phyloP scores from a whole-genome alignment of 2,888 invertebrate genomes.

The Ennomos erosarius region DNA sequence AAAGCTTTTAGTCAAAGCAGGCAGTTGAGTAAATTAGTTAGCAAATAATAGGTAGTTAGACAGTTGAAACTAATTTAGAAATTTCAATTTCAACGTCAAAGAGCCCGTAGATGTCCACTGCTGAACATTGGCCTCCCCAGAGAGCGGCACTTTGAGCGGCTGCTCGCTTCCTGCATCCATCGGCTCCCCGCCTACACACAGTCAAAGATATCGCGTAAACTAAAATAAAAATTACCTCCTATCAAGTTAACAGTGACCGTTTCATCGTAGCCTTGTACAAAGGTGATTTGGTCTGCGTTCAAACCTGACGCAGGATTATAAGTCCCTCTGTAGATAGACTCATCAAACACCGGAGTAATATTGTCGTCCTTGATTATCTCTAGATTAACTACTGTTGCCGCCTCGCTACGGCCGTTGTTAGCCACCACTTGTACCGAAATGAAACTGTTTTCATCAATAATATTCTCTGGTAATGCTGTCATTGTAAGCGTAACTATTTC shows the following conservation, averaged over 20 bases:
- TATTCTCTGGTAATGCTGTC: conserved; percentile 46
- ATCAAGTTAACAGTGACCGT: conserved; percentile 52
- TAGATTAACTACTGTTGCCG: conserved; percentile 57
- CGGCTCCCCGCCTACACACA: too few relatives aligned
- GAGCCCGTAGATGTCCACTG: too few relatives aligned
- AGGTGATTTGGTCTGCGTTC: conserved; percentile 51
- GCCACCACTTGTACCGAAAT: conserved; percentile 60
- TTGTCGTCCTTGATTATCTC: conserved; percentile 67
- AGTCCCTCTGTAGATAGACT: conserved; percentile 56
- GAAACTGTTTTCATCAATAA: conserved; percentile 58
- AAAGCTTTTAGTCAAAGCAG: too few relatives aligned
- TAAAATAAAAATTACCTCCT: conserved; percentile 58
- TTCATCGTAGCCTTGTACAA: conserved; percentile 65
- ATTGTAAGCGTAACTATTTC: conserved; percentile 58
- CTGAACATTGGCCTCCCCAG: too few relatives aligned
- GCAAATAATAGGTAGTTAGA: too few relatives aligned
- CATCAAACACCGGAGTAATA: conserved; percentile 63
- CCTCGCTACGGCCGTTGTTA: conserved; percentile 47
- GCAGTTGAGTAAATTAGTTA: too few relatives aligned
- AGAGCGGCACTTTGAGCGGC: too few relatives aligned
- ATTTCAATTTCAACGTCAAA: too few relatives aligned
- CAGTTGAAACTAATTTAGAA: too few relatives aligned
- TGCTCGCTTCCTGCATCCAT: too few relatives aligned
- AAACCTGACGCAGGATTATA: conserved; percentile 55
- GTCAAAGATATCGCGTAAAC: too few relatives aligned